Base-by-base conservation (phyloP, 2,888 invertebrate genomes). In the Philonicus albiceps region DNA sequence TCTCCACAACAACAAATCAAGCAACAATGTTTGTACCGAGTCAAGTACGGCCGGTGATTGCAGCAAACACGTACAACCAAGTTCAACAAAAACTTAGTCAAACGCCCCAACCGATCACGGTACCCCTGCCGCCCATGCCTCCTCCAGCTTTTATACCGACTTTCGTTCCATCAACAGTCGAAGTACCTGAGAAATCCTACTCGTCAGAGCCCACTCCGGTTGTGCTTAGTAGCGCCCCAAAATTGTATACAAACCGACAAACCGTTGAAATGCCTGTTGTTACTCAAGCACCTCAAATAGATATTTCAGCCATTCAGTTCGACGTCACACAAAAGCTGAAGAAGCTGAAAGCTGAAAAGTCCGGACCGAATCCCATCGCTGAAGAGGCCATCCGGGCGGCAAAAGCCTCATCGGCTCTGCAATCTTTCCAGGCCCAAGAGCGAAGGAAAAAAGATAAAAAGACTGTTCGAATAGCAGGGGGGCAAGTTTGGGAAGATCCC, bases 401-500 rank as follows among this genome's bases (percentile, higher is more conserved):
- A 85, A 93, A 94, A 87, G 94, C 94, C 0, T 94, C 94, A 76
- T 93, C 93, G 75, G 93, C 94, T 0, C 89, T 94, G 55, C 94
- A 94, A 89, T 93, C 93, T 0, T 94, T 94, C 89, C 94, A 94
- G 74, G 93, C 93, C 0, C 93, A 93, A 16, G 94, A 94, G 89
- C 93, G 92, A 16, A 91, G 92, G 86, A 92, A 92, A 83, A 92
- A 92, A 86, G 92, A 92, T 87, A 90, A 92, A 2, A 92, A 92
- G 86, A 95, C 97, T 87, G 95, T 99, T 81, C 93, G 99, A 37
- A 96, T 96, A 89, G 99, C 98, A 0, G 99, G 98, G 3, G 98
- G 98, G 0, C 96, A 96, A 89, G 96, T 96, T 0, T 99, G 99
- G 99, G 99, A 99, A 92, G 99, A 99, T 93, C 94, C 95, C 30